Percentiles rank a stretch among this genome's conserved stretches.
These are phyloP conservation scores for Eupithecia abbreviata DNA, from an alignment of 2,888 invertebrate species.

Conservation along the genomic window DNA sequence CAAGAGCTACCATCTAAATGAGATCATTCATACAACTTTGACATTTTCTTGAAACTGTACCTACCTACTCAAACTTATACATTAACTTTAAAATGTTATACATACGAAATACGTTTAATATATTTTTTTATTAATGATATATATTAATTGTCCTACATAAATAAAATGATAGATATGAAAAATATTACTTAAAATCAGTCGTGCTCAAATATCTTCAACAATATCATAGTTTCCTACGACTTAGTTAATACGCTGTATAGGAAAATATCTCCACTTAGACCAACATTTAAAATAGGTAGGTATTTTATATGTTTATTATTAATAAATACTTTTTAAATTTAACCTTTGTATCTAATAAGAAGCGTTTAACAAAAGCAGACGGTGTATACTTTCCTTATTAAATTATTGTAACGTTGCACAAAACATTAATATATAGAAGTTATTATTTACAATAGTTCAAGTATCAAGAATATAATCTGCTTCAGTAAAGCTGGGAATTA, in stretches of 20 bases:
- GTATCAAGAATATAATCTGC: conserved; percentile 79
- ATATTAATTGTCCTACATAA: conserved; percentile 42
- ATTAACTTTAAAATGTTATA: neutral
- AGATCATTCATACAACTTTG: conserved; percentile 38
- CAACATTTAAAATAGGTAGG: neutral
- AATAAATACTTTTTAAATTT: neutral
- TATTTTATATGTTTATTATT: neutral
- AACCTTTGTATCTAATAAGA: conserved; percentile 2
- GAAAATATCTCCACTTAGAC: conserved; percentile 17
- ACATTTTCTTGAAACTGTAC: conserved; percentile 30
- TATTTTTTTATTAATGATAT: conserved; percentile 29
- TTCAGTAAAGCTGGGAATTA: conserved; percentile 59
- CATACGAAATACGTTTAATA: neutral
- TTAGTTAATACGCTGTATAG: conserved; percentile 7
- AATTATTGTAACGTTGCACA: conserved; percentile 47
- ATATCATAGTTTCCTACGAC: conserved; percentile 11
- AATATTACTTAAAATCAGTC: conserved; percentile 63
- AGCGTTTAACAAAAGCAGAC: conserved; percentile 44
- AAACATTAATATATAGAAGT: conserved; percentile 57
- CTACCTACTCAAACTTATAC: neutral
- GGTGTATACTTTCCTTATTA: conserved; percentile 41
- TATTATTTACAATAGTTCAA: conserved; percentile 74
- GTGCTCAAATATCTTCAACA: conserved; percentile 49
- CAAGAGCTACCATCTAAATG: conserved; percentile 2
- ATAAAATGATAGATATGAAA: conserved; percentile 47